phyloP scores from a whole-genome alignment of 1,140 invertebrate species.

The Aricia agestis region DNA sequence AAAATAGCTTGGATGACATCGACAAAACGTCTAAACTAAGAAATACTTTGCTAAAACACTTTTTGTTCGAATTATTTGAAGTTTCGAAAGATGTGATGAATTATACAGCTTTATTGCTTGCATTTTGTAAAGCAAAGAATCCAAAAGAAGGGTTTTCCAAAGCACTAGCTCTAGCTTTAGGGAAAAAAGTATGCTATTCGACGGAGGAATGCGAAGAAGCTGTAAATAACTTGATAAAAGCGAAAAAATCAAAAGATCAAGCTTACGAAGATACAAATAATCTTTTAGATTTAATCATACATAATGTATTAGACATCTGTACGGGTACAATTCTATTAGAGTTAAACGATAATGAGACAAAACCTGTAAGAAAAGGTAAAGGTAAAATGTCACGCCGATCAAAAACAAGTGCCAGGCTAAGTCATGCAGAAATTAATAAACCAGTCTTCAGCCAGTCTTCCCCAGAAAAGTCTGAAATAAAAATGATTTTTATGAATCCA shows the following conservation, averaged over 20 bases:
- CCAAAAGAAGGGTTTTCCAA: slow-evolving; percentile 75
- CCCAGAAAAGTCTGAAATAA: slow-evolving; percentile 44
- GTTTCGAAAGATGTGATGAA: slow-evolving; percentile 68
- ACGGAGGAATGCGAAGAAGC: slow-evolving; percentile 65
- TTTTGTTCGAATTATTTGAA: slow-evolving; percentile 76
- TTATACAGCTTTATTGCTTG: slow-evolving; percentile 78
- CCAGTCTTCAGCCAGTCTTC: slow-evolving; percentile 35
- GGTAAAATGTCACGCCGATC: slow-evolving; percentile 34
- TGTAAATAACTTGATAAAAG: slow-evolving; percentile 53
- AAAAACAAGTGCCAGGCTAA: slow-evolving; percentile 41
- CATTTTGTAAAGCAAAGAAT: slow-evolving; percentile 77
- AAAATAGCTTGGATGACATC: slow-evolving; percentile 52
- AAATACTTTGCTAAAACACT: slow-evolving; percentile 67
- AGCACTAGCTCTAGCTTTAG: slow-evolving; percentile 76
- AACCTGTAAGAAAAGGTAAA: slow-evolving; percentile 53
- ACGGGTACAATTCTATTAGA: slow-evolving; percentile 54
- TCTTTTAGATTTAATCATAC: slow-evolving; percentile 51
- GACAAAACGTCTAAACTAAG: slow-evolving; percentile 42
- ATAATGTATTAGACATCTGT: slow-evolving; percentile 53
- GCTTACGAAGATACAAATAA: slow-evolving; percentile 46
- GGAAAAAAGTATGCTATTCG: slow-evolving; percentile 71
- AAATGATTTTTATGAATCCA: slow-evolving; percentile 49
- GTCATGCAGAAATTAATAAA: slow-evolving; percentile 43
- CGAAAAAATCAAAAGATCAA: slow-evolving; percentile 56
- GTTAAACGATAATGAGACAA: slow-evolving; percentile 42